phyloP scores from a whole-genome alignment of 2,797 vertebrate species.

The Aplochiton taeniatus region DNA sequence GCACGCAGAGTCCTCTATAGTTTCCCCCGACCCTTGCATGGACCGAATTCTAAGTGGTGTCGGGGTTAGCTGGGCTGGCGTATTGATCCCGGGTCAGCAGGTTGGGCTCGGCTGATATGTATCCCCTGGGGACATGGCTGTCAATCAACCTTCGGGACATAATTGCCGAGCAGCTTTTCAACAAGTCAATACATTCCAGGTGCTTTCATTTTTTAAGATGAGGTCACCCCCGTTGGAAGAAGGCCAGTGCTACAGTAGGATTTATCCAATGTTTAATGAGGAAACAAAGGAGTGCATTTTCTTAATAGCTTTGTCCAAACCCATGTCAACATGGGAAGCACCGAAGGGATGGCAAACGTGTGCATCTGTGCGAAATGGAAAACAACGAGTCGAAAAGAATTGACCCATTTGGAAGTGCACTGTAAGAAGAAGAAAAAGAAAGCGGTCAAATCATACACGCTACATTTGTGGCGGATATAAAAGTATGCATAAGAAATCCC shows the following conservation, averaged over 20 bases:
- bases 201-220: no score
- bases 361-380: conserved; percentile 1
- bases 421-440: background rate
- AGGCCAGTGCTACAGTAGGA: no score
- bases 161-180: conserved; percentile 15
- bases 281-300: background rate
- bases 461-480: no score
- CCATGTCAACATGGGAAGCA: background rate
- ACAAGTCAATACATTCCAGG: no score
- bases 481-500: no score
- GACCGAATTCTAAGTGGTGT: conserved; percentile 41
- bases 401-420: background rate
- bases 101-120: conserved; percentile 32
- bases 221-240: no score
- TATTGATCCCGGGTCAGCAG: conserved; percentile 36
- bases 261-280: no score
- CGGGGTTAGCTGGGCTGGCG: conserved; percentile 29
- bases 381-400: conserved; percentile 3
- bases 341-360: background rate
- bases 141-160: conserved; percentile 32
- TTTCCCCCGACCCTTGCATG: conserved; percentile 15
- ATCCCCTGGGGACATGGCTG: conserved; percentile 28
- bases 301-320: background rate
- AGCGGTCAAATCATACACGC: background rate
- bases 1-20: conserved; percentile 10